Evolutionary conservation across 2,888 invertebrate genomes (phyloP), one percentile per base, ranked within the genome.

Genomic region (Sphaerolaimus hirsutus): DNA sequence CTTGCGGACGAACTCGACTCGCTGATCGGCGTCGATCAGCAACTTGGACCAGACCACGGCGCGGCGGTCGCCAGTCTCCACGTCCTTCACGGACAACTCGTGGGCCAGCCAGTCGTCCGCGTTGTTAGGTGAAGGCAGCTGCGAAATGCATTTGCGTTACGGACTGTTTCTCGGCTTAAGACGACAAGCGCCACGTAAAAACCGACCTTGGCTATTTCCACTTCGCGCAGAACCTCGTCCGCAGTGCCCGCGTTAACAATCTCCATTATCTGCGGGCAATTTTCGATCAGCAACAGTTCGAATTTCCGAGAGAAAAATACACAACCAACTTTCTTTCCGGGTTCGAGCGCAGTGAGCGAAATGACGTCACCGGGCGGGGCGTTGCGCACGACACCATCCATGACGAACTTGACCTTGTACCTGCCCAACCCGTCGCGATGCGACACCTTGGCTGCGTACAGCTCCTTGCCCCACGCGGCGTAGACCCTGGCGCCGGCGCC

Each of bases 331-430:
- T 17, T 40, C 17, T 46, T 29, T 4, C 49, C 49, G 10, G 46
- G 32, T 14, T 46, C 43, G 5, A 57, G 43, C 14, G 37, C 35
- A 0, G 51, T 35, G n/a, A 61, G 48, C 1, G 60, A 55, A 21
- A 60, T 46, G 32, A 61, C 48, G 26, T 58, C 59, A 1, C 54
- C 51, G 14, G 49, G 46, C 2, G 61, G 61, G 24, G 58, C 51
- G 22, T 52, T 52, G 14, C 56, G 51, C n/a, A 51, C 50, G 12
- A 54, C 45, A 23, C 54, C 51, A 41, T 61, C 61, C 27, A 55
- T 54, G 2, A 53, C 49, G 48, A 56, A 61, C 37, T 53, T 46
- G 5, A 61, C 54, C 26, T 54, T 53, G 52, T 55, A 61, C 1
- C 59, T 53, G 26, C 56, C 55, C 22, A 57, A 32, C 17, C 32